Base-by-base conservation (phyloP, 2,797 vertebrate species). In the Galagoides demidoff region DNA sequence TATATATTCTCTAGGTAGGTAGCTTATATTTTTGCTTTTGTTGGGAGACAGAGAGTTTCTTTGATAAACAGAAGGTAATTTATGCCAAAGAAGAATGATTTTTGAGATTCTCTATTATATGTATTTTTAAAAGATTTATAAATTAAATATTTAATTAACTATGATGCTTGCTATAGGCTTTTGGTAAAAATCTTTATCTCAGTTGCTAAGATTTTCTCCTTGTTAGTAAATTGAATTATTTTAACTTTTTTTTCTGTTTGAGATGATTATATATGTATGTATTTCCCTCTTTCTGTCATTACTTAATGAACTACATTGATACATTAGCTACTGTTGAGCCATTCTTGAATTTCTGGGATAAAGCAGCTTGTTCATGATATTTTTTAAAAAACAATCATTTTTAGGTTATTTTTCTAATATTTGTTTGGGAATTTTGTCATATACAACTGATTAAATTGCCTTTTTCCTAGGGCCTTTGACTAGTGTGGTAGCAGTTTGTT, bases 41-140 rank as follows among this genome's bases (percentile, higher is more conserved):
- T 37, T 27, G 7, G 13, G 49, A 4, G 10, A 2, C 27, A 66
- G 49, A 22, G 3, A 7, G 2, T 59, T 85, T 92, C 63, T 85
- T 76, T 95, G 81, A 94, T 31, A 20, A 86, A 68, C 4, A 55
- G 14, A 78, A 83, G n/a, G 14, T 52, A 76, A 94, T 76, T 89
- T 85, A 14, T 52, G 64, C 59, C 71, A n/a, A 83, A 37, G 1
- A 57, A 45, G 19, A 96, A 76, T 63, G 43, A 68, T 79, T 92
- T 71, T 71, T 52, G 73, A 29, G 85, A 23, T 88, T 92, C 82
- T 70, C 37, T n/a, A 4, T 37, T 31, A 3, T 57, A 27, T 23
- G 1, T 66, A 17, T 17, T 79, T 70, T 94, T 81, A n/a, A 68
- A 27, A 49, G 16, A 19, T 43, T 81, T 85, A 81, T 19, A 19